Conservation (phyloP, 2,113 vertebrate species). For the Cyanistes caeruleus region DNA sequence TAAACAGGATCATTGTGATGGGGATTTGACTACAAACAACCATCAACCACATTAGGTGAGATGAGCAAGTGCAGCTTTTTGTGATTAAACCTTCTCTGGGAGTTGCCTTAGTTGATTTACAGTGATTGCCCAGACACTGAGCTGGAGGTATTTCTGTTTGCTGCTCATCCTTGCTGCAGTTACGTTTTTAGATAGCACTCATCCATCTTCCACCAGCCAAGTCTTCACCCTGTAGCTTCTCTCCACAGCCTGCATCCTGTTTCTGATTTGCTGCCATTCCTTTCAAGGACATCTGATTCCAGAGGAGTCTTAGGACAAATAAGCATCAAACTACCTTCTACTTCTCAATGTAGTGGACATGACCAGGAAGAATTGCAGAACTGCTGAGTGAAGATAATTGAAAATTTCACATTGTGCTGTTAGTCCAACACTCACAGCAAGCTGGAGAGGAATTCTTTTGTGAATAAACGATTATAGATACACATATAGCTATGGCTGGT, state of each 20-base stretch:
- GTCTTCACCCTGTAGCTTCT: background rate
- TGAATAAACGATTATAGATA: background rate
- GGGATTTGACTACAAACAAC: background rate
- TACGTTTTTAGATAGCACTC: background rate
- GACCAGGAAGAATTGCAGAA: background rate
- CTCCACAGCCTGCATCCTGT: background rate
- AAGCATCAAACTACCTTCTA: background rate
- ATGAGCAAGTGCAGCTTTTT: background rate
- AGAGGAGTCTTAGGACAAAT: background rate
- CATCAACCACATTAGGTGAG: background rate
- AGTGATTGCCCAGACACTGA: background rate
- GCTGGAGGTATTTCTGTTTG: background rate
- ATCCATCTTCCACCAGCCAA: background rate
- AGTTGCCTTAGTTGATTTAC: background rate
- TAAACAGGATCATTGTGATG: conserved; percentile 2
- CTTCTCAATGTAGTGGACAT: background rate
- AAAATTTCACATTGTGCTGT: background rate
- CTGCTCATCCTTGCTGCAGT: background rate
- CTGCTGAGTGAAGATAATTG: background rate
- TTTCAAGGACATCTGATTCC: background rate
- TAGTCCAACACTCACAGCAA: background rate
- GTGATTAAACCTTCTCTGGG: background rate
- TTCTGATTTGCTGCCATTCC: background rate
- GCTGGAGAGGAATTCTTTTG: background rate
- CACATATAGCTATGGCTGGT: background rate